A percentile compares a stretch with the other conserved stretches of the same genome.
phyloP scores from a whole-genome alignment of 2,113 vertebrate genomes.

The Carlito syrichta region DNA sequence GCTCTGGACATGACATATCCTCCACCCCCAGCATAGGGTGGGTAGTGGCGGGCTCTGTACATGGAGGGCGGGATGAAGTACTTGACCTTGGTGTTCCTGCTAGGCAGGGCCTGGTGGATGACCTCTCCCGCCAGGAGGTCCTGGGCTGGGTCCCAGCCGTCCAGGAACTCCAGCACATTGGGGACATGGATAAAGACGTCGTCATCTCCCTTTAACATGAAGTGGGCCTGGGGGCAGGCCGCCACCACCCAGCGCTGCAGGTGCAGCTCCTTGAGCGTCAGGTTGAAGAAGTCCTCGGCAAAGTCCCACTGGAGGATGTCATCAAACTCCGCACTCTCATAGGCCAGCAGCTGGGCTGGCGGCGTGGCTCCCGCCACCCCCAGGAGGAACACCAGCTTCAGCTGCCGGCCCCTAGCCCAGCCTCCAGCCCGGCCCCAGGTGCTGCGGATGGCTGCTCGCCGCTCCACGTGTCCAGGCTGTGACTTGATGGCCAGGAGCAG shows the following conservation, averaged over 20 bases:
- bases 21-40: constrained; percentile 82
- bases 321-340: constrained; percentile 79
- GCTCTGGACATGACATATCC: constrained; percentile 84
- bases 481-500: constrained; percentile 85
- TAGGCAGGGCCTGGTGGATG: constrained; percentile 80
- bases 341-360: constrained; percentile 81
- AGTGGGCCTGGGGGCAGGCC: constrained; percentile 74
- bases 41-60: constrained; percentile 81
- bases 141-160: constrained; percentile 67
- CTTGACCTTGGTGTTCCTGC: constrained; percentile 82
- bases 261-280: constrained; percentile 86
- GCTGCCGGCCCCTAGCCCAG: not conserved
- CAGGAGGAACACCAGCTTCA: constrained; percentile 82
- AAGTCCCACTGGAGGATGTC: constrained; percentile 88
- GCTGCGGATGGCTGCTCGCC: constrained; percentile 80
- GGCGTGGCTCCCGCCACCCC: constrained; percentile 69
- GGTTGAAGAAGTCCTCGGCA: constrained; percentile 85
- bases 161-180: constrained; percentile 84
- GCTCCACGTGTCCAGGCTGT: constrained; percentile 81
- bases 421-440: constrained; percentile 81
- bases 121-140: constrained; percentile 85
- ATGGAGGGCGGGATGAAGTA: constrained; percentile 84
- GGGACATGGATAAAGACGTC: constrained; percentile 84
- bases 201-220: constrained; percentile 84
- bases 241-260: constrained; percentile 82